These are phyloP conservation scores for Ptychochromis oligacanthus DNA, from an alignment of 2,113 vertebrate species.

Conservation along the genomic window DNA sequence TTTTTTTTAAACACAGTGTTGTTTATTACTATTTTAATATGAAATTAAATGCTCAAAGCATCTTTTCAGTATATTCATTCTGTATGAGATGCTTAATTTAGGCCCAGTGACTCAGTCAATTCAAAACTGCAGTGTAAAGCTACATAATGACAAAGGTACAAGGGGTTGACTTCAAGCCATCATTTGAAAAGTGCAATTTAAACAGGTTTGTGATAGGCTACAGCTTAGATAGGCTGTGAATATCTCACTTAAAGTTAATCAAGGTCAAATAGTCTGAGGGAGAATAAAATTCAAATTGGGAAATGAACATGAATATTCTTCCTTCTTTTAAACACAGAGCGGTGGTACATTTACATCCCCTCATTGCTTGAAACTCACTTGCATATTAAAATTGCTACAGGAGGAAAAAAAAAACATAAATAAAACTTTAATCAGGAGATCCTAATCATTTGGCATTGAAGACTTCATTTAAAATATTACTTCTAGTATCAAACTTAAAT, in stretches of 20 bases:
- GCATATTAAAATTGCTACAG: background rate
- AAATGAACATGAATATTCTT: background rate
- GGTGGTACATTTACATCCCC: conserved; percentile 3
- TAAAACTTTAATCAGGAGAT: background rate
- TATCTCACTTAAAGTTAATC: background rate
- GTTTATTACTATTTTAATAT: background rate
- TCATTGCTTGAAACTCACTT: conserved; percentile 3
- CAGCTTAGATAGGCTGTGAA: background rate
- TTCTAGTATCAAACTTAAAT: background rate
- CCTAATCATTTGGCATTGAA: background rate
- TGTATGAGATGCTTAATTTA: background rate
- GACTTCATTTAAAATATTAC: background rate
- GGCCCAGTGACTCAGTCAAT: background rate
- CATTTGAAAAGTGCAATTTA: background rate
- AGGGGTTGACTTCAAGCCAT: background rate
- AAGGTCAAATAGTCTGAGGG: background rate
- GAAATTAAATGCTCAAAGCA: background rate
- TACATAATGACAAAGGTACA: background rate
- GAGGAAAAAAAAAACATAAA: background rate
- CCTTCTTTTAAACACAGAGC: background rate
- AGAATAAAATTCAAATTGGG: background rate
- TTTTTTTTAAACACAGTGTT: background rate
- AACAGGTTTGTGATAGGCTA: background rate
- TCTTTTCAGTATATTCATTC: background rate
- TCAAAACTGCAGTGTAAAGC: background rate